phyloP scores from a whole-genome alignment of 2,113 vertebrate species.

The Riparia riparia region DNA sequence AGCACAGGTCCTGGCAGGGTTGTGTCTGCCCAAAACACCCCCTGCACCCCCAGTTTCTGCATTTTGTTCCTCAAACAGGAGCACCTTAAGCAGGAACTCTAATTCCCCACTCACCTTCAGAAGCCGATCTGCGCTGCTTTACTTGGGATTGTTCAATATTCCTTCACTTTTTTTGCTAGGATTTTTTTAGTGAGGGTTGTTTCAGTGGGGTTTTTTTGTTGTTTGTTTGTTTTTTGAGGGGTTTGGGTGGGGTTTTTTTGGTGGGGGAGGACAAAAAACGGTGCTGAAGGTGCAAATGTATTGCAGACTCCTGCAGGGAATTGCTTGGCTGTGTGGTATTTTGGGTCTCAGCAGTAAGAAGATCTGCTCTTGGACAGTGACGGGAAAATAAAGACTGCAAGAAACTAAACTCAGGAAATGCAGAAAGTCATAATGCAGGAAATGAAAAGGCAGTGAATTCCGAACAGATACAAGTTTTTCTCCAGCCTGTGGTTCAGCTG shows the following conservation, averaged over 20 bases:
- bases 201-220: neutral
- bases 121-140: neutral
- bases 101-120: neutral
- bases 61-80: neutral
- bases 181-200: neutral
- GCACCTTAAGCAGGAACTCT: neutral
- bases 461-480: neutral
- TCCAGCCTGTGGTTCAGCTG: constrained; percentile 10
- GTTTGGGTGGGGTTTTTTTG: rapidly evolving
- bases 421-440: constrained; percentile 46
- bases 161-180: neutral
- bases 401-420: constrained; percentile 33
- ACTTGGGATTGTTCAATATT: neutral
- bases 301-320: neutral
- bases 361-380: neutral
- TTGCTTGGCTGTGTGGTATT: neutral
- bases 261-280: neutral
- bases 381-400: neutral
- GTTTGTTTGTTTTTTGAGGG: neutral
- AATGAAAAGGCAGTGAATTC: constrained; percentile 56
- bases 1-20: neutral
- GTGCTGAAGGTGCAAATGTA: neutral
- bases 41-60: rapidly evolving
- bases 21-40: neutral
- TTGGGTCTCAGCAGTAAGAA: neutral